Conservation (phyloP, 2,113 vertebrate genomes). For the Pluvianellus socialis region DNA sequence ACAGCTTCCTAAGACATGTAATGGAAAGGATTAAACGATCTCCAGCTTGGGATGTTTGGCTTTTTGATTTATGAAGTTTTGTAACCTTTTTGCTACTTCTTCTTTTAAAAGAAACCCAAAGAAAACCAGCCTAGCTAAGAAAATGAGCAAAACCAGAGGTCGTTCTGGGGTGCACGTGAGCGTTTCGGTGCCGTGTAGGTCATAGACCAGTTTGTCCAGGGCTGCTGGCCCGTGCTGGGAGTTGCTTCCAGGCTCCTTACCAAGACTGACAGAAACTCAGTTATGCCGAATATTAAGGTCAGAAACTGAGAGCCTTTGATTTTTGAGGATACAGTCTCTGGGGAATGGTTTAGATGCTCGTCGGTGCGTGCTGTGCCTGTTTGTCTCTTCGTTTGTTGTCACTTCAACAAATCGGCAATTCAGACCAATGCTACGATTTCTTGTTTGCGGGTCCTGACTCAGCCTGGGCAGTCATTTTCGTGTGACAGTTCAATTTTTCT, state of each 20-base stretch:
- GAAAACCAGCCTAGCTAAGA: background rate
- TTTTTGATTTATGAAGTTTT: background rate
- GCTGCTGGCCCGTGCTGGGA: background rate
- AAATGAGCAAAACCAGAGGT: background rate
- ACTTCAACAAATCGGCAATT: background rate
- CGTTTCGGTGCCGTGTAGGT: background rate
- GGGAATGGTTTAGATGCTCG: background rate
- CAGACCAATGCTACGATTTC: background rate
- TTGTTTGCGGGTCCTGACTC: background rate
- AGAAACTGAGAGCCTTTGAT: background rate
- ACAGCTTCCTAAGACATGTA: background rate
- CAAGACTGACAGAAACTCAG: background rate
- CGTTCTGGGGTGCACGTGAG: accelerated
- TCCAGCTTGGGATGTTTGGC: background rate
- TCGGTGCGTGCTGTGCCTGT: background rate
- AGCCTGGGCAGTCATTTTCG: background rate
- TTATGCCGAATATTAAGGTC: background rate
- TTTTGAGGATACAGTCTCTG: background rate
- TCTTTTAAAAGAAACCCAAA: background rate
- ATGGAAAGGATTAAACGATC: background rate
- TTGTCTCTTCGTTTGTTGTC: background rate
- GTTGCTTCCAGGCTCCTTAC: background rate
- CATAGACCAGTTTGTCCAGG: accelerated
- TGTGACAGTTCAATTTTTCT: background rate
- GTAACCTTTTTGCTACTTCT: background rate